Conservation (phyloP, 2,113 vertebrate species). For the Calypte anna region DNA sequence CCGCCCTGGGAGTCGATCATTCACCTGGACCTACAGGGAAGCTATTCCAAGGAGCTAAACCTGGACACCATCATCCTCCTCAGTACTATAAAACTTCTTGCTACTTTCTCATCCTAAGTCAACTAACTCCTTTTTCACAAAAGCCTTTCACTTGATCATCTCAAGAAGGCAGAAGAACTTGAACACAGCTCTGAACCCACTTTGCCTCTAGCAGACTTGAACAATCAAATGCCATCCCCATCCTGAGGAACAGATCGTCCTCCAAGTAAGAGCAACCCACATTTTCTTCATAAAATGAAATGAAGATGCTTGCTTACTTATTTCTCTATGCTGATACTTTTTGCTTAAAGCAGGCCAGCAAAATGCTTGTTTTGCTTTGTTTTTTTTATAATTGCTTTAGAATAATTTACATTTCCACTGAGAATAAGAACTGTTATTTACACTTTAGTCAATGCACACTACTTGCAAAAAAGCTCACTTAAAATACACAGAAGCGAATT, state of each 20-base stretch:
- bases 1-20: too few species aligned
- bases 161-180: not conserved
- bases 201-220: not conserved
- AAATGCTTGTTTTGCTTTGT: not conserved
- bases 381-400: not conserved
- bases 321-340: rapidly evolving
- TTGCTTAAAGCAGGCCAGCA: not conserved
- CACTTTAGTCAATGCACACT: not conserved
- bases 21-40: not conserved
- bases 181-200: rapidly evolving
- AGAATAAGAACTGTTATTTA: not conserved
- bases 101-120: not conserved
- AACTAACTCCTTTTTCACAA: not conserved
- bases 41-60: not conserved
- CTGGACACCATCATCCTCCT: too few species aligned
- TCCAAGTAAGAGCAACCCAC: not conserved
- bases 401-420: not conserved
- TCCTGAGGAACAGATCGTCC: not conserved
- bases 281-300: not conserved
- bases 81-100: not conserved
- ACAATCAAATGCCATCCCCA: not conserved
- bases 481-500: not conserved
- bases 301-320: not conserved
- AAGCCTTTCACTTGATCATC: not conserved
- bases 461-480: not conserved